phyloP scores from a whole-genome alignment of 2,888 invertebrate genomes.

The Lingula anatina region DNA sequence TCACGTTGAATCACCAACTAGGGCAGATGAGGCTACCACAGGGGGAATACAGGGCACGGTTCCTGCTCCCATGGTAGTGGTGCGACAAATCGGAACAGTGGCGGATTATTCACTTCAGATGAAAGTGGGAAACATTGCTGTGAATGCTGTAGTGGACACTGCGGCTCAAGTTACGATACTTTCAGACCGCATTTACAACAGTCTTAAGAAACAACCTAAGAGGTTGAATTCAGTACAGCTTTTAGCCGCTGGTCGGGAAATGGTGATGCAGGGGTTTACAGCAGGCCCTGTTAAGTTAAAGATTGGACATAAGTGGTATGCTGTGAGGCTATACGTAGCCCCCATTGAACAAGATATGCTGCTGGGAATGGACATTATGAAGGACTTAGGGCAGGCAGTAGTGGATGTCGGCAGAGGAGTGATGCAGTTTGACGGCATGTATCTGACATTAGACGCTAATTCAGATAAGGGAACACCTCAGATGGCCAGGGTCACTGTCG shows the following conservation, averaged over 20 bases:
- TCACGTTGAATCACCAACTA: too few relatives aligned
- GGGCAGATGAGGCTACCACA: too few relatives aligned
- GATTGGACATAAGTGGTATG: not conserved
- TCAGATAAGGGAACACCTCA: not conserved
- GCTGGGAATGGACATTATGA: slow-evolving; percentile 11
- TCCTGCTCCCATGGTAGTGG: too few relatives aligned
- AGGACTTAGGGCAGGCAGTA: not conserved
- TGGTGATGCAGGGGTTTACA: slow-evolving; percentile 7
- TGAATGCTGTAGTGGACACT: slow-evolving; percentile 9
- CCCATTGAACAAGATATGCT: slow-evolving; percentile 15
- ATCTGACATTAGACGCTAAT: not conserved
- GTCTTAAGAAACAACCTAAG: slow-evolving; percentile 4
- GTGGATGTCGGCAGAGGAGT: slow-evolving; percentile 4
- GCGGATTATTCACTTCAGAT: not conserved
- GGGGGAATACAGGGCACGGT: too few relatives aligned
- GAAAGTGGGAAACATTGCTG: not conserved
- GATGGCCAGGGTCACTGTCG: slow-evolving; percentile 3
- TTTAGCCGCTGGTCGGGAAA: slow-evolving; percentile 10
- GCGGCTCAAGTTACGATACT: slow-evolving; percentile 15
- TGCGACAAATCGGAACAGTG: not conserved
- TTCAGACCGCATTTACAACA: slow-evolving; percentile 8
- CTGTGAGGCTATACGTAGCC: slow-evolving; percentile 9
- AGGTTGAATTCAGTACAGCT: slow-evolving; percentile 6
- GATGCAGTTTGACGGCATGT: not conserved
- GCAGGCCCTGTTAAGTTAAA: slow-evolving; percentile 5